Evolutionary conservation across 2,113 vertebrate genomes (phyloP).

Genomic region (Geococcyx californianus): DNA sequence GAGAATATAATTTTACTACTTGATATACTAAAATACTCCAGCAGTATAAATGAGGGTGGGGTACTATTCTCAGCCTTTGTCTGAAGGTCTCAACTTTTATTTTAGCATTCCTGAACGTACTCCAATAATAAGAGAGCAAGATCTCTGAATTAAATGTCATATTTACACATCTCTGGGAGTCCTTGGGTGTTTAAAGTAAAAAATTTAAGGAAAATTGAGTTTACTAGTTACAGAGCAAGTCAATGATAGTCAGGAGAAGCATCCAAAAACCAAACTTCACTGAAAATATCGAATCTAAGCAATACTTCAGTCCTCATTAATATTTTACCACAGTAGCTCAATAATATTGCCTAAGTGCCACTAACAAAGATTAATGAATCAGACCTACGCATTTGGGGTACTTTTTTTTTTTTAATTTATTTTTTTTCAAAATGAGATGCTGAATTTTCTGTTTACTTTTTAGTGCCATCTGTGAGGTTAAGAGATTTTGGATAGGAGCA

Average conservation of each 20-base stretch:
- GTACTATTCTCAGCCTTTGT: background rate
- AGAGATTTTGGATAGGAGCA: background rate
- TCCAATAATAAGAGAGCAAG: background rate
- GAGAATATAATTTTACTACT: background rate
- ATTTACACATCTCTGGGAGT: background rate
- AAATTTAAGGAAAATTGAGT: background rate
- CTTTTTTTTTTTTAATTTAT: background rate
- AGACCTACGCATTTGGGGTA: background rate
- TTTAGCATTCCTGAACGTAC: background rate
- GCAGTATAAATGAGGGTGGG: background rate
- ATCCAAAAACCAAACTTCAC: background rate
- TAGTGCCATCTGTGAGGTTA: conserved; percentile 11
- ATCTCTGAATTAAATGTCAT: background rate
- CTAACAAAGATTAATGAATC: conserved; percentile 42
- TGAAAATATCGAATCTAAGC: background rate
- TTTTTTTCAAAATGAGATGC: background rate
- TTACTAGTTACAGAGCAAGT: background rate
- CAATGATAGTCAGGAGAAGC: background rate
- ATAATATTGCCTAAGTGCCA: background rate
- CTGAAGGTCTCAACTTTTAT: background rate
- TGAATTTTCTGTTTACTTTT: background rate
- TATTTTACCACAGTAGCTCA: conserved; percentile 14
- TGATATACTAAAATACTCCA: background rate
- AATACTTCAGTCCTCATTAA: conserved; percentile 20
- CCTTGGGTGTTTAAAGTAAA: background rate